phyloP scores from a whole-genome alignment of 2,113 vertebrate genomes.

The Synodontis membranacea region DNA sequence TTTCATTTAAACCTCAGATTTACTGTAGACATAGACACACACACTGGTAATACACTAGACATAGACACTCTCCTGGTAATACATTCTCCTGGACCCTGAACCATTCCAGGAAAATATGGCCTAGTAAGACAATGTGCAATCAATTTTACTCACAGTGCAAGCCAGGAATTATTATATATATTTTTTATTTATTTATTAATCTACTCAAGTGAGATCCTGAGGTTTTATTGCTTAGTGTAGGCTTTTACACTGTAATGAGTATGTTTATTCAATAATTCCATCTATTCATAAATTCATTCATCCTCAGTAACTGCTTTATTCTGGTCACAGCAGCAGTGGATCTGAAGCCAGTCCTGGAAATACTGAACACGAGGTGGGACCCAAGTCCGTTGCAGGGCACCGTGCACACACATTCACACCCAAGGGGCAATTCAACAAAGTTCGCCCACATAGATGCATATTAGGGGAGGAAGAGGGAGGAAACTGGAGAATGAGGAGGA shows the following conservation, averaged over 20 bases:
- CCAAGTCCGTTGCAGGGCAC: neutral
- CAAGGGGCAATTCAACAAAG: neutral
- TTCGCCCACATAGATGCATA: neutral
- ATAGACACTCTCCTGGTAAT: neutral
- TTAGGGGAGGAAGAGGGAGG: neutral
- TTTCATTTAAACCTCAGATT: too few species aligned
- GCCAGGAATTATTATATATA: neutral
- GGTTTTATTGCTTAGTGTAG: neutral
- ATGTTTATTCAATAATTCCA: neutral
- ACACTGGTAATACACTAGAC: neutral
- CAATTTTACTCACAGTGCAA: neutral
- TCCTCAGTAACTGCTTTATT: neutral
- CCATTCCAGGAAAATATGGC: slow-evolving; percentile 35
- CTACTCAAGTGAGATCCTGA: neutral
- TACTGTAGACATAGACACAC: too few species aligned
- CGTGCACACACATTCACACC: neutral
- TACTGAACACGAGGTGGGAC: neutral
- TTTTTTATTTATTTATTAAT: too few species aligned
- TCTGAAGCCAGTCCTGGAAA: neutral
- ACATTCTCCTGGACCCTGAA: neutral
- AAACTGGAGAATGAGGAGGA: neutral
- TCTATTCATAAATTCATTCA: neutral
- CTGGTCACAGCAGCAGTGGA: neutral
- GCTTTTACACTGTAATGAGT: neutral
- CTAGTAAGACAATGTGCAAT: slow-evolving; percentile 11